Evolutionary conservation across 2,797 vertebrate genomes (phyloP).

Genomic region (Sebastes itinus): DNA sequence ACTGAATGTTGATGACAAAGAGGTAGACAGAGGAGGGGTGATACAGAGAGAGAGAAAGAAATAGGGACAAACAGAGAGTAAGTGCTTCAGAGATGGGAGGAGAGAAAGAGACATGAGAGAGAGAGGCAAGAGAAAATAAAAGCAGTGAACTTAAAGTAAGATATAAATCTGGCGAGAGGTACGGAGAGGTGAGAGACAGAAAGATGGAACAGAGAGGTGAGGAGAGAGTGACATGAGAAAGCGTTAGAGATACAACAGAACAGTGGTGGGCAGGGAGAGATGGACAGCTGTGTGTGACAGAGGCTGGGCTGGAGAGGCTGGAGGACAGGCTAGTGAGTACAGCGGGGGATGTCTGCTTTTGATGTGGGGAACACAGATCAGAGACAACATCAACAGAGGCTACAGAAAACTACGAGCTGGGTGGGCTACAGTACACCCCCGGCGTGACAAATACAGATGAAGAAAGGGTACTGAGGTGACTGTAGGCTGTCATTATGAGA

Average conservation of each 20-base stretch:
- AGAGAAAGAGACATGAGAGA: neutral
- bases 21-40: neutral
- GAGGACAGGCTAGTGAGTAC: neutral
- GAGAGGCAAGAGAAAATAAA: conserved; percentile 2
- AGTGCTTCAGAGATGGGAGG: neutral
- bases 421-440: conserved; percentile 7
- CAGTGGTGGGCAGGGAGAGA: conserved; percentile 35
- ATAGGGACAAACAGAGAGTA: neutral
- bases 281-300: conserved; percentile 69
- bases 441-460: conserved; percentile 55
- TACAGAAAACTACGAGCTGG: conserved; percentile 33
- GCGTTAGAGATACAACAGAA: conserved; percentile 32
- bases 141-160: neutral
- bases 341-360: conserved; percentile 47
- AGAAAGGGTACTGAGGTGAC: conserved; percentile 8
- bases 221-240: conserved; percentile 3
- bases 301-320: conserved; percentile 27
- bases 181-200: neutral
- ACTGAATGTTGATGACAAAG: conserved; percentile 25
- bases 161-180: neutral
- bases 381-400: conserved; percentile 54
- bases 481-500: conserved; percentile 16
- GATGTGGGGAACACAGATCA: conserved; percentile 57
- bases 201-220: neutral
- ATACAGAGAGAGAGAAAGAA: neutral